Evolutionary conservation across 2,797 vertebrate genomes (phyloP).

Genomic region (Varecia variegata): DNA sequence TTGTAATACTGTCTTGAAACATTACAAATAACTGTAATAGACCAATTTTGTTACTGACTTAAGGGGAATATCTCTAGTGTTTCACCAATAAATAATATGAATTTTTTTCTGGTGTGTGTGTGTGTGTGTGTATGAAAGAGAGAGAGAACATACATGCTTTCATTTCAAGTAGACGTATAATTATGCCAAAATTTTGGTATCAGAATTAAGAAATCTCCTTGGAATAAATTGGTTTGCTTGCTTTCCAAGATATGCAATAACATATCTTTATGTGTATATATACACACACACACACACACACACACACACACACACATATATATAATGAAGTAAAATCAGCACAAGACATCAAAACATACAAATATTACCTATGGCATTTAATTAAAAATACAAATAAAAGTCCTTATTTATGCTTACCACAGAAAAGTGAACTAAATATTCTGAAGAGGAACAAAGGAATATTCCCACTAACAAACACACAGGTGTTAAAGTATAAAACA

Average conservation of each 20-base stretch:
- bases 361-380: neutral
- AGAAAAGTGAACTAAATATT: neutral
- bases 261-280: neutral
- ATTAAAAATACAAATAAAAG: conserved; percentile 10
- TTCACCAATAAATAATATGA: neutral
- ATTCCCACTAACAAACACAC: neutral
- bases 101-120: neutral
- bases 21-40: neutral
- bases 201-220: neutral
- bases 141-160: neutral
- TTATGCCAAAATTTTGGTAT: neutral
- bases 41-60: neutral
- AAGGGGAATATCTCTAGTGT: neutral
- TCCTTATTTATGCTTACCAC: neutral
- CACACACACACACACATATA: too few relatives aligned
- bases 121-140: neutral
- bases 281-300: too few relatives aligned
- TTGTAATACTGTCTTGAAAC: neutral
- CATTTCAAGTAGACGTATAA: neutral
- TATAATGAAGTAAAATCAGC: neutral
- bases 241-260: neutral
- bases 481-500: neutral
- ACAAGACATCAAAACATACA: neutral
- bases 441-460: neutral
- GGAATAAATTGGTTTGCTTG: neutral